A percentile compares a stretch with the other conserved stretches of the same genome.
phyloP scores from a whole-genome alignment of 2,888 invertebrate genomes.

The Blastobasis lacticolella region DNA sequence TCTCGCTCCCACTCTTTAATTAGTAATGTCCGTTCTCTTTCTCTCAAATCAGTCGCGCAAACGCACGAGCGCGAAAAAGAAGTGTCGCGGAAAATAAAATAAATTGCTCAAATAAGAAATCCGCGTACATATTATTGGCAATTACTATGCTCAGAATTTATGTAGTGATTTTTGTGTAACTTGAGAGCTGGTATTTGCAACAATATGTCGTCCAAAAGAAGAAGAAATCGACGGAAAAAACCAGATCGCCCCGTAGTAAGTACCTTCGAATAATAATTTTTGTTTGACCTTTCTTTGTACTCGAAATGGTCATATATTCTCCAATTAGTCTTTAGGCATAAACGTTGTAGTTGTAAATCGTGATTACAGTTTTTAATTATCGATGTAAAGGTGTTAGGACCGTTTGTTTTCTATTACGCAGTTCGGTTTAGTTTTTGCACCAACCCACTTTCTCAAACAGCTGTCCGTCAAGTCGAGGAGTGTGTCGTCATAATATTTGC shows the following conservation, averaged over 20 bases:
- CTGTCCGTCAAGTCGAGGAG: constrained; percentile 2
- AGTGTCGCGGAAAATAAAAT: neutral
- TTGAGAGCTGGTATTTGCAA: neutral
- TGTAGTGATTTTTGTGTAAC: neutral
- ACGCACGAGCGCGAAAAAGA: constrained; percentile 2
- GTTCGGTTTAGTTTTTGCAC: neutral
- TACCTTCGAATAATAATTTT: neutral
- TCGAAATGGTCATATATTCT: constrained; percentile 30
- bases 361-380: too few species aligned
- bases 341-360: too few species aligned
- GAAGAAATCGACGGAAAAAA: neutral
- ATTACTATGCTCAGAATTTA: too few species aligned
- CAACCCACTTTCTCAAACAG: constrained; percentile 8
- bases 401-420: constrained; percentile 6
- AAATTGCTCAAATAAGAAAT: too few species aligned
- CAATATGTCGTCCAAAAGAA: neutral
- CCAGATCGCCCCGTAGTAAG: constrained; percentile 9
- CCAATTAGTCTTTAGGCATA: constrained; percentile 1
- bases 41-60: constrained; percentile 1
- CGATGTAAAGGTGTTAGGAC: neutral
- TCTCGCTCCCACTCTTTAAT: too few species aligned
- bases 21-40: too few species aligned
- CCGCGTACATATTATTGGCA: too few species aligned
- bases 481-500: constrained; percentile 5
- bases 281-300: constrained; percentile 53